Evolutionary conservation across 2,113 vertebrate genomes (phyloP), one percentile per base, ranked within the genome.

Genomic region (Hemichromis elongatus): DNA sequence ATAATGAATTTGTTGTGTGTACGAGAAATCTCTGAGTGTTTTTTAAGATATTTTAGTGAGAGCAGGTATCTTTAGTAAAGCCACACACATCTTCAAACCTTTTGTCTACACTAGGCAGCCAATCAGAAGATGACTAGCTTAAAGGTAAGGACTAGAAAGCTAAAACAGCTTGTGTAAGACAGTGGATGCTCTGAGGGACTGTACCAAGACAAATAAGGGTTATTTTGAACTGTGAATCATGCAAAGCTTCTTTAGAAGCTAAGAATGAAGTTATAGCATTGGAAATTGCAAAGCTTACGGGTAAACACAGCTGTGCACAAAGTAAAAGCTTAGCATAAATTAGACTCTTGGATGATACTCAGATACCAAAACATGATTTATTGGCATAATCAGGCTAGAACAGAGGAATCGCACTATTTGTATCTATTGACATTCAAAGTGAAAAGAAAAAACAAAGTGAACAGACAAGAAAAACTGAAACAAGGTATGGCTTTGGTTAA

Each of bases 331-430:
- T 19, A 37, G 35, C 33, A 79, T 33, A 79, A 79, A 79, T 57
- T 79, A 56, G 26, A 14, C 28, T n/a, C 3, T 50, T 3, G 26
- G 30, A 52, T 19, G 42, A 84, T 57, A 81, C 24, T 80, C 86
- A 80, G 84, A 88, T 94, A 95, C 77, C 88, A 95, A 96, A 94
- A 95, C 94, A 93, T 70, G 90, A 91, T 90, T 98, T 98, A 98
- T 98, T 97, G 94, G 95, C 92, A 81, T 95, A 96, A 97, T 96
- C 95, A 95, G 70, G 68, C 82, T 56, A 82, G 81, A 94, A 88
- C 88, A 92, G 92, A 96, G 93, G 94, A 91, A 90, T 80, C 70
- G 89, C 87, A 93, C 89, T 86, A 75, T 89, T 89, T 40, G 86
- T 40, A 57, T 78, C 87, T 81, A 85, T 79, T 84, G 86, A 94